A percentile compares a stretch with the other conserved stretches of the same genome.
Conservation (phyloP, 2,888 invertebrate species). For the Diplazon laetatorius region DNA sequence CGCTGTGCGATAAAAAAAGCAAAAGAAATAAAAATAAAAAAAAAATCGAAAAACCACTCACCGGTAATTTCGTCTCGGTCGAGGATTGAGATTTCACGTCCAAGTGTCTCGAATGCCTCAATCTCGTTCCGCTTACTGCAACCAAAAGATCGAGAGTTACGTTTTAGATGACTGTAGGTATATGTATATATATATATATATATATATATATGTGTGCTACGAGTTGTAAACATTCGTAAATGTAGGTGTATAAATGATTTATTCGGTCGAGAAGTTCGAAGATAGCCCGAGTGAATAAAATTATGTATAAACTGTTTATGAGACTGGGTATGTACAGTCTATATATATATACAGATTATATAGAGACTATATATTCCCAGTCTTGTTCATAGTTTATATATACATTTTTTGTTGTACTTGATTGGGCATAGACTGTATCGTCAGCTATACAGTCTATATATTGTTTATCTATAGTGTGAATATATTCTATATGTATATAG, state of each 20-base stretch:
- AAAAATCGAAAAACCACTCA: slow-evolving; percentile 74
- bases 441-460: too few relatives aligned
- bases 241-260: not conserved
- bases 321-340: too few relatives aligned
- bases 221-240: too few relatives aligned
- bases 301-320: not conserved
- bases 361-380: too few relatives aligned
- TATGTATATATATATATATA: not conserved
- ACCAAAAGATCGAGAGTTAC: slow-evolving; percentile 53
- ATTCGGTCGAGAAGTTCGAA: not conserved
- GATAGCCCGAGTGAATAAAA: not conserved
- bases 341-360: too few relatives aligned
- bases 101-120: slow-evolving; percentile 81
- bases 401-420: too few relatives aligned
- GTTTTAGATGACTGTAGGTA: not conserved
- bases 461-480: too few relatives aligned
- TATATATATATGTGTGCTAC: too few relatives aligned
- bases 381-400: too few relatives aligned
- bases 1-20: slow-evolving; percentile 57
- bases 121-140: slow-evolving; percentile 77
- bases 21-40: too few relatives aligned
- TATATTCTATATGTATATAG: too few relatives aligned
- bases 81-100: slow-evolving; percentile 73
- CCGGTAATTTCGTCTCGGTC: slow-evolving; percentile 73
- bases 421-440: too few relatives aligned